phyloP scores from a whole-genome alignment of 2,888 invertebrate species.

The Archaeoteleia sp. region DNA sequence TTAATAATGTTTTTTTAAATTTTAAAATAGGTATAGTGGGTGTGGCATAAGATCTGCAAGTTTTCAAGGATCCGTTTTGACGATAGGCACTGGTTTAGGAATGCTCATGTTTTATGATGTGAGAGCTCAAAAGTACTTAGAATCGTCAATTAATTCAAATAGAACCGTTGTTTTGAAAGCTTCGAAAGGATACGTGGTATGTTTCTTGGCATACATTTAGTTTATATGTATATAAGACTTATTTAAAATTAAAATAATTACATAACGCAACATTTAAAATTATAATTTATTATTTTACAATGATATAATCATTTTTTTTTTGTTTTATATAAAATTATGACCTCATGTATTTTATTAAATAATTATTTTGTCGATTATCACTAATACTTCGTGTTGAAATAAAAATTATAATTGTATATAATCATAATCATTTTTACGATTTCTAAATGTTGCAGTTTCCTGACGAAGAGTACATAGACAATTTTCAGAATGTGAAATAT shows the following conservation, averaged over 20 bases:
- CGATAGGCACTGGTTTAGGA: constrained; percentile 95
- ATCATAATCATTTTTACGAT: neutral
- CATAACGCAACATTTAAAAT: too few species aligned
- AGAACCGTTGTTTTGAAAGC: constrained; percentile 91
- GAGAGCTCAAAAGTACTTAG: constrained; percentile 91
- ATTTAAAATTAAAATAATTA: constrained; percentile 4
- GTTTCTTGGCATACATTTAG: constrained; percentile 63
- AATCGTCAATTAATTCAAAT: constrained; percentile 91
- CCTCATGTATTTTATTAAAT: too few species aligned
- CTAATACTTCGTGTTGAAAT: too few species aligned
- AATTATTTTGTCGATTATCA: too few species aligned
- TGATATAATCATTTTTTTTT: too few species aligned
- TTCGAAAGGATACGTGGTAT: constrained; percentile 91
- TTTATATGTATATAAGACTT: too few species aligned
- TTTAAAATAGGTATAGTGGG: constrained; percentile 87
- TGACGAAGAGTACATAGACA: constrained; percentile 88
- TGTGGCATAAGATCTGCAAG: constrained; percentile 94
- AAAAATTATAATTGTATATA: constrained; percentile 1
- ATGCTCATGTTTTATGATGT: constrained; percentile 95
- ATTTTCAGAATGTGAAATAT: constrained; percentile 89
- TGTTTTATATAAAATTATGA: too few species aligned
- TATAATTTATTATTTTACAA: too few species aligned
- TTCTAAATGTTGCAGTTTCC: constrained; percentile 81
- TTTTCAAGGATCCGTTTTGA: constrained; percentile 92
- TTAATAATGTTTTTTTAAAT: constrained; percentile 3